Base-by-base conservation (phyloP, 2,113 vertebrate genomes). In the Microcebus jonahi region DNA sequence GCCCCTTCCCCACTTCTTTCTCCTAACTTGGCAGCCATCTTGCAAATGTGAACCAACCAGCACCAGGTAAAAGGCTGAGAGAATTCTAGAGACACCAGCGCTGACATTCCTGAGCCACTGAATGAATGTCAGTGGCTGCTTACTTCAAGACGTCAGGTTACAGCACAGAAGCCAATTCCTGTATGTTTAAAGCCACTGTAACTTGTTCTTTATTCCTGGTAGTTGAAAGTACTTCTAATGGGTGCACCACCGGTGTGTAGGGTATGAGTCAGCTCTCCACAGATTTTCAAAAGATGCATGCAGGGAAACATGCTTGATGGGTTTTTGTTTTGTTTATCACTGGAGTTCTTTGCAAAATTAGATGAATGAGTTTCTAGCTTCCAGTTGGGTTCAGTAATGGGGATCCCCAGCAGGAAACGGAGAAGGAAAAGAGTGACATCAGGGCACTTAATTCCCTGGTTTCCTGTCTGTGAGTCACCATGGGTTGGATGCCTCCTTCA, bases 311-410 rank as follows among this genome's bases (percentile, higher is more conserved):
- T 63, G 63, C 73, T 68, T 68, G 67, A 36, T 75, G 48, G 73
- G 11, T 50, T 83, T 90, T 55, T 83, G 89, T 80, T 83, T 68
- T 70, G 7, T 68, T 85, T 80, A 20, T 55, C 34, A 39, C 63
- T 27, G 25, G 90, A 84, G 90, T 76, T 25, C 76, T 95, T 75
- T 63, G 79, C 42, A 70, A 79, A 68, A 80, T 85, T 55, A 88
- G 29, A 67, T 31, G 75, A 61, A 48, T 45, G 80, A 68, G 36
- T 63, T 71, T 65, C 88, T 65, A 13, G 63, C 29, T 96, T 68
- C 65, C 63, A 71, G 36, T 6, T 55, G 59, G 36, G 70, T 18
- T 90, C 27, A 29, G 45, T 42, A 57, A 27, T 17, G 20, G 45
- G 86, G 25, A 71, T 12, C 29, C 71, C 90, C 61, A 86, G 57